Evolutionary conservation across 1,140 invertebrate genomes (phyloP).

Genomic region (Galendromus occidentalis): DNA sequence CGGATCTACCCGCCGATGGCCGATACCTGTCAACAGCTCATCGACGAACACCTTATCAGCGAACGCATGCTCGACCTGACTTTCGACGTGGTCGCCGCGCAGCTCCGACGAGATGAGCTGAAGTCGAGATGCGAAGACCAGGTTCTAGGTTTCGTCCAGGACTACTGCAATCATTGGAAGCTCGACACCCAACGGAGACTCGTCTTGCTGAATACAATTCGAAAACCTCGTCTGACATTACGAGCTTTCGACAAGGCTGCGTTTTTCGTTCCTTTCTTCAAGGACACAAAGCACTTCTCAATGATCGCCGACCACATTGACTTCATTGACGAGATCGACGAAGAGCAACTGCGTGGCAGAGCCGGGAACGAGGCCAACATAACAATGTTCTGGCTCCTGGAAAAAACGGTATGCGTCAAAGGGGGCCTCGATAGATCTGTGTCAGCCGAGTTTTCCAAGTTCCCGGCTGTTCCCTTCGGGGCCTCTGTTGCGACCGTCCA

Average conservation of each 20-base stretch:
- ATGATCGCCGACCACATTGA: not conserved
- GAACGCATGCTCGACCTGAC: not conserved
- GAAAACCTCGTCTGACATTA: not conserved
- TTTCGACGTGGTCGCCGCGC: not conserved
- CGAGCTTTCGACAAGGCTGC: not conserved
- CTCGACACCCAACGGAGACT: not conserved
- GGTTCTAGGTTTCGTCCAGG: not conserved
- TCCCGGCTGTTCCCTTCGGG: not conserved
- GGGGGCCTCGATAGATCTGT: not conserved
- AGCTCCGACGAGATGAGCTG: not conserved
- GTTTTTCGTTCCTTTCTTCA: not conserved
- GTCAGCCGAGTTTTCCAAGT: not conserved
- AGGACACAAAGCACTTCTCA: not conserved
- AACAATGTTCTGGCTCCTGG: not conserved
- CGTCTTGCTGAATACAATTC: not conserved
- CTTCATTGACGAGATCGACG: not conserved
- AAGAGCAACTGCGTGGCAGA: not conserved
- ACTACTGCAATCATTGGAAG: not conserved
- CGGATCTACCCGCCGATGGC: not conserved
- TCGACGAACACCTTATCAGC: not conserved
- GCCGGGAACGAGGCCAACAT: not conserved
- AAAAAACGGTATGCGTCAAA: not conserved
- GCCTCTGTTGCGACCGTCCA: not conserved
- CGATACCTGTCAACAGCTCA: not conserved
- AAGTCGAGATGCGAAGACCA: not conserved